phyloP scores from a whole-genome alignment of 1,140 invertebrate species.

The Aradophagus sp. region DNA sequence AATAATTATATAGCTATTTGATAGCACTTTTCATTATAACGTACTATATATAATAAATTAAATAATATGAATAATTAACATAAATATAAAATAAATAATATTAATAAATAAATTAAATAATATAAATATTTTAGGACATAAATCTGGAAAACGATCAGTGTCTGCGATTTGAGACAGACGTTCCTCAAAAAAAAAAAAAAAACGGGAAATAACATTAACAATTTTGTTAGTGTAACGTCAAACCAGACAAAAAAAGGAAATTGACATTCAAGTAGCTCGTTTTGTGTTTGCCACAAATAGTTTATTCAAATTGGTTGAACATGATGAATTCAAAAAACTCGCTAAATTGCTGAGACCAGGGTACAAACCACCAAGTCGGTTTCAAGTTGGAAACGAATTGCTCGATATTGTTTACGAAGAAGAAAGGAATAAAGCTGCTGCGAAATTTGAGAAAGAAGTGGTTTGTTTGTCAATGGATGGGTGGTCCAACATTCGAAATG shows the following conservation, averaged over 20 bases:
- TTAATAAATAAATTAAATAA: neutral
- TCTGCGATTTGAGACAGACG: slow-evolving; percentile 8
- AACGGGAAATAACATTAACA: neutral
- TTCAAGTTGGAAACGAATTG: slow-evolving; percentile 5
- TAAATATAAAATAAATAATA: slow-evolving; percentile 2
- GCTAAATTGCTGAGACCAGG: slow-evolving; percentile 11
- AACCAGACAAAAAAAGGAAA: slow-evolving; percentile 2
- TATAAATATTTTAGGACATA: slow-evolving; percentile 1
- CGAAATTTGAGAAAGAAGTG: neutral
- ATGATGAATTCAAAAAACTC: slow-evolving; percentile 12
- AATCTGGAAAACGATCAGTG: neutral
- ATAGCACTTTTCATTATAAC: too few relatives aligned
- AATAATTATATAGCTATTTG: too few relatives aligned
- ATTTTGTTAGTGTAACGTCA: slow-evolving; percentile 3
- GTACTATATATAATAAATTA: neutral
- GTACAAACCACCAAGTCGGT: slow-evolving; percentile 11
- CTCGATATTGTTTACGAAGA: slow-evolving; percentile 3
- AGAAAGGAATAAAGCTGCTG: slow-evolving; percentile 5
- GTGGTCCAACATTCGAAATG: slow-evolving; percentile 21
- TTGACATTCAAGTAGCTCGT: slow-evolving; percentile 3
- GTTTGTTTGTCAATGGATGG: slow-evolving; percentile 21
- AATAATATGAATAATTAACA: neutral
- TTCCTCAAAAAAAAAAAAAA: slow-evolving; percentile 6
- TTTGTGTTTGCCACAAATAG: slow-evolving; percentile 17
- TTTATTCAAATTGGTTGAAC: slow-evolving; percentile 6